Evolutionary conservation across 2,797 vertebrate species (phyloP).

Genomic region (Pantherophis alleghaniensis): DNA sequence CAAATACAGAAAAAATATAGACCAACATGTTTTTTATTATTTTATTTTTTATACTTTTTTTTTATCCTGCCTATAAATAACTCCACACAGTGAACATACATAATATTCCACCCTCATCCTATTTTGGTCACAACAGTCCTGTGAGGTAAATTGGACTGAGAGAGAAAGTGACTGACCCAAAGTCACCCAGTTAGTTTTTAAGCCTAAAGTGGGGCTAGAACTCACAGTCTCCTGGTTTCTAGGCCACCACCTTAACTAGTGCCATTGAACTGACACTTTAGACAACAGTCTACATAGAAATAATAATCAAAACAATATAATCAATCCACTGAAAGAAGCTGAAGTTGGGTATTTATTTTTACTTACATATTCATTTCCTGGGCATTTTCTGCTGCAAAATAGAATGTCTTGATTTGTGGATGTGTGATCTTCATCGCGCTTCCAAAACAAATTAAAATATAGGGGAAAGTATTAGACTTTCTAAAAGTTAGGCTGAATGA

Average conservation of each 20-base stretch:
- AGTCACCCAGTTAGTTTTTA: neutral
- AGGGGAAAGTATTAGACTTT: conserved; percentile 20
- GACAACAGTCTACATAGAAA: neutral
- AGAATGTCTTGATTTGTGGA: conserved; percentile 93
- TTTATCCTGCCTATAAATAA: neutral
- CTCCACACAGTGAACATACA: neutral
- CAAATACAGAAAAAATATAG: neutral
- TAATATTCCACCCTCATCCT: neutral
- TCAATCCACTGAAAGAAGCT: conserved; percentile 12
- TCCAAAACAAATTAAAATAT: conserved; percentile 41
- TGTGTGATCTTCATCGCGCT: conserved; percentile 97
- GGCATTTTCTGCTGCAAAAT: conserved; percentile 91
- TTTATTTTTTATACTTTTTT: neutral
- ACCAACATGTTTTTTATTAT: neutral
- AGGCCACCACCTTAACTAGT: neutral
- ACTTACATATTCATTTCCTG: conserved; percentile 95
- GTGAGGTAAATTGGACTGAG: neutral
- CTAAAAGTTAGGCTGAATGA: conserved; percentile 10
- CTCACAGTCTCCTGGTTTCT: neutral
- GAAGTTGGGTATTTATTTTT: conserved; percentile 25
- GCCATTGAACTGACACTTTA: neutral
- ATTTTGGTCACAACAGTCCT: neutral
- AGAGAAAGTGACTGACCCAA: neutral
- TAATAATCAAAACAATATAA: conserved; percentile 10
- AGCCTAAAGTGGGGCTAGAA: neutral